Conservation (phyloP, 1,140 invertebrate genomes). For the Drosophila rhopaloa region DNA sequence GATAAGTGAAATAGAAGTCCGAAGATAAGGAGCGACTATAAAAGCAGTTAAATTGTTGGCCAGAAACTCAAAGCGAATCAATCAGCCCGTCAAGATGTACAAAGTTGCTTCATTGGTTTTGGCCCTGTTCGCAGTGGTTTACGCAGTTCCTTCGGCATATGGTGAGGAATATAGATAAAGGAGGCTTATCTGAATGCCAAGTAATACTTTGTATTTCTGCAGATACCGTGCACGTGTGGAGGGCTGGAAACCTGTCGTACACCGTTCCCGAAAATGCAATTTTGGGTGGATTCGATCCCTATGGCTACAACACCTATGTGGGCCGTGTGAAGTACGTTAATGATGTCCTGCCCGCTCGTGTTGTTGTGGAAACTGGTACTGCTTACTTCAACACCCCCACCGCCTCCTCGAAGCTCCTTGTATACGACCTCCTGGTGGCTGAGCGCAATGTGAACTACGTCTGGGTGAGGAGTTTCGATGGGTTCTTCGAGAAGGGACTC, state of each 20-base stretch:
- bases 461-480: constrained; percentile 53
- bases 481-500: constrained; percentile 21
- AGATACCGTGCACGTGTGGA: constrained; percentile 50
- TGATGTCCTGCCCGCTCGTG: constrained; percentile 36
- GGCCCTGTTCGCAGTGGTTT: constrained; percentile 41
- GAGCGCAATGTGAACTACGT: constrained; percentile 27
- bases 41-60: constrained; percentile 15
- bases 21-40: constrained; percentile 37
- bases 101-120: constrained; percentile 31
- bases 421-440: constrained; percentile 44
- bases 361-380: constrained; percentile 43
- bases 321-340: constrained; percentile 28
- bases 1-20: constrained; percentile 13
- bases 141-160: constrained; percentile 13
- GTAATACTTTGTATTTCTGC: not conserved
- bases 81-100: constrained; percentile 22
- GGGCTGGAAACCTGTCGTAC: constrained; percentile 40
- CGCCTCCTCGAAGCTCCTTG: constrained; percentile 5
- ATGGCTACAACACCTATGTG: constrained; percentile 47
- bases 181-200: not conserved
- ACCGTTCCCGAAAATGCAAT: constrained; percentile 34
- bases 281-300: constrained; percentile 47
- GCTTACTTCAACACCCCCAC: constrained; percentile 35
- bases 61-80: constrained; percentile 12
- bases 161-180: not conserved